A percentile compares a stretch with the other conserved stretches of the same genome.
These are phyloP conservation scores for Cyanocitta stelleri DNA, from an alignment of 2,113 vertebrate species.

Conservation along the genomic window DNA sequence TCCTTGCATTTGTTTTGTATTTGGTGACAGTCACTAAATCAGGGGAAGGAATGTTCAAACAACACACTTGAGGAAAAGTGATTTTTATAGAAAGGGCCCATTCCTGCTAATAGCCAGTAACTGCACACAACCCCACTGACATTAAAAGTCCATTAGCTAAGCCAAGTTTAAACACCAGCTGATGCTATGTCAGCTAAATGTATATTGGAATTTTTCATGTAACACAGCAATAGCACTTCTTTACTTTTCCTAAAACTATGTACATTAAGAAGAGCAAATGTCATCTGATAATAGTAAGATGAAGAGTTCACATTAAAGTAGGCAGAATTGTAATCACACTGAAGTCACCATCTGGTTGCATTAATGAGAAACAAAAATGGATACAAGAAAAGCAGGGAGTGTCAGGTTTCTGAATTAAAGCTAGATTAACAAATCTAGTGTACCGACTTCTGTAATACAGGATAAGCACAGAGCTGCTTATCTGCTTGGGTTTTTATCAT, in stretches of 20 bases:
- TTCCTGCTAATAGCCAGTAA: slow-evolving; percentile 78
- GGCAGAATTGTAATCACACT: slow-evolving; percentile 66
- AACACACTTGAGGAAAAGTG: slow-evolving; percentile 75
- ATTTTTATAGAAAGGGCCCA: slow-evolving; percentile 74
- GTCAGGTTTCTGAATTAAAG: slow-evolving; percentile 46
- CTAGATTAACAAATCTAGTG: slow-evolving; percentile 22
- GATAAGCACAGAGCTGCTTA: neutral
- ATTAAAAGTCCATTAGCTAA: slow-evolving; percentile 92
- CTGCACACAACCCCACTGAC: slow-evolving; percentile 75
- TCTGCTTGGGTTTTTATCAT: neutral
- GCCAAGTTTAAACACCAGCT: slow-evolving; percentile 82
- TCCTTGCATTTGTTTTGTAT: slow-evolving; percentile 75
- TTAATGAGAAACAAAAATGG: slow-evolving; percentile 42
- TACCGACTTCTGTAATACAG: neutral
- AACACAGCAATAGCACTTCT: slow-evolving; percentile 63
- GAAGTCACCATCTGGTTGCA: slow-evolving; percentile 62
- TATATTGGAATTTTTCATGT: slow-evolving; percentile 72
- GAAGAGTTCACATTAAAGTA: slow-evolving; percentile 44
- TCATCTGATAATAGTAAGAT: slow-evolving; percentile 63
- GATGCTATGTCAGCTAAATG: slow-evolving; percentile 83
- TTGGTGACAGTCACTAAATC: slow-evolving; percentile 81
- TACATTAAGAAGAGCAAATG: slow-evolving; percentile 75
- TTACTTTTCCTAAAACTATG: slow-evolving; percentile 66
- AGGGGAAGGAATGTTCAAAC: slow-evolving; percentile 80
- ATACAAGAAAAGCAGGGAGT: neutral